Evolutionary conservation across 1,140 invertebrate genomes (phyloP).

Genomic region (Drosophila kanapiae): DNA sequence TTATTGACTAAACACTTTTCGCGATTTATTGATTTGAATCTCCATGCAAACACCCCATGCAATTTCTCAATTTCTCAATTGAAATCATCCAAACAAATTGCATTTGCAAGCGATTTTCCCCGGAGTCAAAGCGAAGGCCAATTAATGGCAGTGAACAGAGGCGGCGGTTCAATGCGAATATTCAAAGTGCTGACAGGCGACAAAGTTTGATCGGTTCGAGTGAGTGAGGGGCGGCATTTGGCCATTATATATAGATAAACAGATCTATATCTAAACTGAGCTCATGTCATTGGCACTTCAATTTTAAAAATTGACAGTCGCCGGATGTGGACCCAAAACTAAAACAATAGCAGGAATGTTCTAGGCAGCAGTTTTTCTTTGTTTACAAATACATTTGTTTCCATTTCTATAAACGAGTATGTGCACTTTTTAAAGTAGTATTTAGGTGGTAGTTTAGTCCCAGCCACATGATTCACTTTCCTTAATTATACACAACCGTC

Average conservation of each 20-base stretch:
- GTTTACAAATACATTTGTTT: slow-evolving; percentile 24
- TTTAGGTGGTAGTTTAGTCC: slow-evolving; percentile 14
- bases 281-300: slow-evolving; percentile 61
- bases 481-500: slow-evolving; percentile 45
- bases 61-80: slow-evolving; percentile 52
- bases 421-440: slow-evolving; percentile 16
- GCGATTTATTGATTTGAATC: slow-evolving; percentile 64
- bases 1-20: slow-evolving; percentile 73
- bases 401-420: slow-evolving; percentile 8
- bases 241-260: slow-evolving; percentile 38
- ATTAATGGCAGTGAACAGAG: slow-evolving; percentile 56
- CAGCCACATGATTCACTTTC: slow-evolving; percentile 55
- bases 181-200: slow-evolving; percentile 70
- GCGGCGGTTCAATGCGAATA: slow-evolving; percentile 45
- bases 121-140: slow-evolving; percentile 59
- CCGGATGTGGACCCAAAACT: slow-evolving; percentile 35
- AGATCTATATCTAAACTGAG: slow-evolving; percentile 45
- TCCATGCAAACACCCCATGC: slow-evolving; percentile 33
- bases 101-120: slow-evolving; percentile 39
- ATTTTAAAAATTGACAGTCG: slow-evolving; percentile 36
- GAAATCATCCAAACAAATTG: slow-evolving; percentile 48
- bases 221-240: slow-evolving; percentile 5
- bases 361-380: slow-evolving; percentile 33
- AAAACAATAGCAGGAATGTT: slow-evolving; percentile 40
- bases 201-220: slow-evolving; percentile 29